Conservation (phyloP, 2,888 invertebrate species). For the Chrysolina oricalcia region DNA sequence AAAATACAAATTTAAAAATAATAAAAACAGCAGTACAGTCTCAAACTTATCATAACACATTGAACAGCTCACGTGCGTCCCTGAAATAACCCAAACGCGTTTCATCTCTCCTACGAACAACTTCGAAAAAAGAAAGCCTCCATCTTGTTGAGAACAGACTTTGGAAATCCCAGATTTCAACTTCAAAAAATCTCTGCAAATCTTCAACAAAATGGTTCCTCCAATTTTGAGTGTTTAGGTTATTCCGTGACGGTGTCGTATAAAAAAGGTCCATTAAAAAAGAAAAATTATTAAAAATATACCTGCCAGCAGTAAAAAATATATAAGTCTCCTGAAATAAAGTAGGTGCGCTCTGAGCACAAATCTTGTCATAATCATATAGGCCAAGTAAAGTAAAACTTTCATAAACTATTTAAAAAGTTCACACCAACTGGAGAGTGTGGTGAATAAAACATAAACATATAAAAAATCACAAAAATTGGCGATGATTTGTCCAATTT, state of each 20-base stretch:
- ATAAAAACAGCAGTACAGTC: conserved; percentile 9
- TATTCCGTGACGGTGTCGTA: not conserved
- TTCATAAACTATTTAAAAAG: conserved; percentile 9
- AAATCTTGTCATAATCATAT: conserved; percentile 24
- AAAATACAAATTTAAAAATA: not conserved
- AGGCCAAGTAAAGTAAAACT: conserved; percentile 28
- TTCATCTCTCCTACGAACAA: not conserved
- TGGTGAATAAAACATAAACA: conserved; percentile 7
- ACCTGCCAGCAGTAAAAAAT: conserved; percentile 43
- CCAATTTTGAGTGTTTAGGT: not conserved
- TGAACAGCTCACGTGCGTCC: conserved; percentile 4
- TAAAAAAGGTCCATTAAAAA: conserved; percentile 29
- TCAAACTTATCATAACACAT: conserved; percentile 1
- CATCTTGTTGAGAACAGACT: not conserved
- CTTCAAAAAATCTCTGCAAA: not conserved
- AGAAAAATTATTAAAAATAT: conserved; percentile 36
- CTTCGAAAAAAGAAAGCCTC: not conserved
- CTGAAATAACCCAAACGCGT: not conserved
- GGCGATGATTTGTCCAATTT: not conserved
- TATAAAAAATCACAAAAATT: not conserved
- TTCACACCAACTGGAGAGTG: not conserved
- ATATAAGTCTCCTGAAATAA: conserved; percentile 37
- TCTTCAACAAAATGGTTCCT: not conserved
- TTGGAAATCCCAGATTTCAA: not conserved
- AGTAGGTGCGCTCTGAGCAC: conserved; percentile 27